Evolutionary conservation across 2,113 vertebrate genomes (phyloP).

Genomic region (Macquaria australasica): DNA sequence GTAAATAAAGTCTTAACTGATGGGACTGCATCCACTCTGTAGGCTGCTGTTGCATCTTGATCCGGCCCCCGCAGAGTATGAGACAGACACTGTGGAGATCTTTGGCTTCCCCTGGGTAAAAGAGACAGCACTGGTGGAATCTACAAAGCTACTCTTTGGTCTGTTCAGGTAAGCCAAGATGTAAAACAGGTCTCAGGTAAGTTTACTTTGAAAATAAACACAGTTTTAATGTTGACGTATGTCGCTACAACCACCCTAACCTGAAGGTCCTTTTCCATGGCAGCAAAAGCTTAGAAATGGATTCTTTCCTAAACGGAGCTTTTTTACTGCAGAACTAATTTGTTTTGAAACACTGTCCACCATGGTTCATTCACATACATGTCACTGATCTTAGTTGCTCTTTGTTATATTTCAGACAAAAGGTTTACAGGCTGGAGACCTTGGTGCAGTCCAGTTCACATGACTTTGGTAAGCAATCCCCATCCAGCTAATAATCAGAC

Average conservation of each 20-base stretch:
- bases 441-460: conserved; percentile 86
- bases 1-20: conserved; percentile 1
- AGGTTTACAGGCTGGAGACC: conserved; percentile 88
- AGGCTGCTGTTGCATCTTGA: conserved; percentile 92
- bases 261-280: background rate
- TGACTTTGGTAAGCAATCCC: conserved; percentile 92
- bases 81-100: conserved; percentile 90
- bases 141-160: conserved; percentile 91
- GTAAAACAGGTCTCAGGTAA: background rate
- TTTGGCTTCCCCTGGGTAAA: conserved; percentile 96
- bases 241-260: background rate
- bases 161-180: conserved; percentile 88
- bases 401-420: conserved; percentile 88
- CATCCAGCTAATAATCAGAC: background rate
- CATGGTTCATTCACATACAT: background rate
- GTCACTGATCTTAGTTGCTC: conserved; percentile 7
- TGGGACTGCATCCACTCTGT: background rate
- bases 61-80: conserved; percentile 92
- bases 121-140: conserved; percentile 93
- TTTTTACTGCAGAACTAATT: background rate
- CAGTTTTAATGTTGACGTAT: background rate
- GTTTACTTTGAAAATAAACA: background rate
- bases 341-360: background rate
- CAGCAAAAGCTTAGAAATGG: background rate
- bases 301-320: background rate